Evolutionary conservation across 2,797 vertebrate genomes (phyloP).

Genomic region (Atherinosoma microstoma): DNA sequence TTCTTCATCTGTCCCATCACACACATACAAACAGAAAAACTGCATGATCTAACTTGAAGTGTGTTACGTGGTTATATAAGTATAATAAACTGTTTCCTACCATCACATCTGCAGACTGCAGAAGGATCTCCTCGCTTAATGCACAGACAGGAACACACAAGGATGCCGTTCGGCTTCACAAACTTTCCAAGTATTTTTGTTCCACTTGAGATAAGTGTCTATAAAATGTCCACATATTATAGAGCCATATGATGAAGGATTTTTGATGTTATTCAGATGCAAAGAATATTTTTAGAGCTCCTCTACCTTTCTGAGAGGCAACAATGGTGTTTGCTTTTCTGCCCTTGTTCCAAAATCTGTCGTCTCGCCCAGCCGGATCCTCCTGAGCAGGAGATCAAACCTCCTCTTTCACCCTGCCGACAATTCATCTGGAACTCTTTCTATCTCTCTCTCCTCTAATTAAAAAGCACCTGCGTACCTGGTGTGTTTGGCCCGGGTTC

Average conservation of each 20-base stretch:
- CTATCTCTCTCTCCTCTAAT: conserved; percentile 76
- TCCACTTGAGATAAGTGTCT: neutral
- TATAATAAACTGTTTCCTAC: conserved; percentile 72
- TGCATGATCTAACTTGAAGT: conserved; percentile 49
- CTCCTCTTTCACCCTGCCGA: conserved; percentile 59
- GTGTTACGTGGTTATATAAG: conserved; percentile 76
- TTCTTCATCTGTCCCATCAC: neutral
- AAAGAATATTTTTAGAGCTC: conserved; percentile 6
- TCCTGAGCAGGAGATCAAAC: conserved; percentile 73
- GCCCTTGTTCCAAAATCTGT: conserved; percentile 18
- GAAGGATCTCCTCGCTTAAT: conserved; percentile 51
- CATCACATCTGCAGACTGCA: conserved; percentile 69
- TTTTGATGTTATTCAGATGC: conserved; percentile 21
- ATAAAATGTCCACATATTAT: conserved; percentile 12
- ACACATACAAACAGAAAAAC: neutral
- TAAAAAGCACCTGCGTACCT: conserved; percentile 83
- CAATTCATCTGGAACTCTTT: conserved; percentile 57
- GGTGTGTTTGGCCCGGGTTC: conserved; percentile 63
- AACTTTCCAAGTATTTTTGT: conserved; percentile 9
- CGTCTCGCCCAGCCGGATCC: conserved; percentile 33
- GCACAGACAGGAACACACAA: conserved; percentile 26
- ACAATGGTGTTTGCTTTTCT: conserved; percentile 8
- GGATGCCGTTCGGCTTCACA: conserved; percentile 14
- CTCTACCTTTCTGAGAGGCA: neutral
- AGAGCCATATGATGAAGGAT: conserved; percentile 2